Evolutionary conservation across 2,888 invertebrate species (phyloP).

Genomic region (Rapana venosa): DNA sequence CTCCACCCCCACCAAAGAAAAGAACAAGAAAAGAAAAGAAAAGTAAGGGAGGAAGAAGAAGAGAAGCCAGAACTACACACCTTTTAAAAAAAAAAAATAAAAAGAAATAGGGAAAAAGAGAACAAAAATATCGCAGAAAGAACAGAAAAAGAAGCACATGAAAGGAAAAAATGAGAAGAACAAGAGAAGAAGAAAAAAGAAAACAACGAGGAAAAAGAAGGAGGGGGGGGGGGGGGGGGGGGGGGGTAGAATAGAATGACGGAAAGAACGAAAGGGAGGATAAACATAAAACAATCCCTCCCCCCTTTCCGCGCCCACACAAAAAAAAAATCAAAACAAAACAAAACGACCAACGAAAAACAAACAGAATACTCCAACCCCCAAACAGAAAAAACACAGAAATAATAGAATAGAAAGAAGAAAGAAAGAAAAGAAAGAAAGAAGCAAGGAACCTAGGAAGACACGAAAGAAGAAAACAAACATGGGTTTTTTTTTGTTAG

Average conservation of each 20-base stretch:
- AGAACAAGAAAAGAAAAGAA: background rate
- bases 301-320: too few relatives aligned
- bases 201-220: background rate
- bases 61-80: background rate
- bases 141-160: too few relatives aligned
- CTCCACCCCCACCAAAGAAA: background rate
- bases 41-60: background rate
- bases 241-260: background rate
- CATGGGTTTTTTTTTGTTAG: too few relatives aligned
- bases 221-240: background rate
- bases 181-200: background rate
- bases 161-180: too few relatives aligned
- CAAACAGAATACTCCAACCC: too few relatives aligned
- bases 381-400: too few relatives aligned
- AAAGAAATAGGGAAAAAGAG: background rate
- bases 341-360: too few relatives aligned
- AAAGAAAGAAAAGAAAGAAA: background rate
- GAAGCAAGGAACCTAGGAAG: background rate
- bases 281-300: too few relatives aligned
- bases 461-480: background rate
- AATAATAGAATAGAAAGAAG: background rate
- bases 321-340: too few relatives aligned
- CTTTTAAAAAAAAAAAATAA: background rate
- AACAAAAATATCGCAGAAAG: too few relatives aligned
- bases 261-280: background rate